These are phyloP conservation scores for Grapholita molesta DNA, from an alignment of 1,140 invertebrate species.

Conservation along the genomic window DNA sequence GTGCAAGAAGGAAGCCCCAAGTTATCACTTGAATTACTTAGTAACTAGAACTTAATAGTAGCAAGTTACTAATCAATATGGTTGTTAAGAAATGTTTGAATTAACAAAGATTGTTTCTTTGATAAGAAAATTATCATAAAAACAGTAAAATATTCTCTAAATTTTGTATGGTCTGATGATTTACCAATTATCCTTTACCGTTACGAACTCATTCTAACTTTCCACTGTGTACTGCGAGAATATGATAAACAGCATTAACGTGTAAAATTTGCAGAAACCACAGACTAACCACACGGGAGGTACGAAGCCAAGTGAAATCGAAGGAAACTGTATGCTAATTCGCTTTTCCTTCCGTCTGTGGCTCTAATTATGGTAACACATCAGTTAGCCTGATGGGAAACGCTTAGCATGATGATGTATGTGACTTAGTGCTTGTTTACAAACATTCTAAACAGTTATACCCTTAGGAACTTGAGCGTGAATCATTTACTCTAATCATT, in stretches of 20 bases:
- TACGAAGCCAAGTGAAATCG: not conserved
- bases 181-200: too few relatives aligned
- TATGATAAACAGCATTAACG: not conserved
- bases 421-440: not conserved
- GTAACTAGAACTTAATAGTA: not conserved
- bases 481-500: too few relatives aligned
- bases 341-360: constrained; percentile 5
- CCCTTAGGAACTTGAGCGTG: too few relatives aligned
- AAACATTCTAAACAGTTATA: too few relatives aligned
- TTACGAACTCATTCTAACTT: not conserved
- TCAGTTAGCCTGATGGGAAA: not conserved
- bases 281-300: not conserved
- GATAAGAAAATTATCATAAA: too few relatives aligned
- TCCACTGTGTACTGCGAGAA: too few relatives aligned
- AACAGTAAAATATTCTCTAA: too few relatives aligned
- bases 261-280: not conserved
- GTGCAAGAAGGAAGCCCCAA: not conserved
- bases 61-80: not conserved
- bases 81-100: too few relatives aligned
- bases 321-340: constrained; percentile 15
- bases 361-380: constrained; percentile 11
- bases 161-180: too few relatives aligned
- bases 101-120: too few relatives aligned
- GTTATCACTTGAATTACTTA: not conserved
- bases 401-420: not conserved